These are phyloP conservation scores for Tridacna crocea DNA, from an alignment of 2,888 invertebrate genomes.

Conservation along the genomic window DNA sequence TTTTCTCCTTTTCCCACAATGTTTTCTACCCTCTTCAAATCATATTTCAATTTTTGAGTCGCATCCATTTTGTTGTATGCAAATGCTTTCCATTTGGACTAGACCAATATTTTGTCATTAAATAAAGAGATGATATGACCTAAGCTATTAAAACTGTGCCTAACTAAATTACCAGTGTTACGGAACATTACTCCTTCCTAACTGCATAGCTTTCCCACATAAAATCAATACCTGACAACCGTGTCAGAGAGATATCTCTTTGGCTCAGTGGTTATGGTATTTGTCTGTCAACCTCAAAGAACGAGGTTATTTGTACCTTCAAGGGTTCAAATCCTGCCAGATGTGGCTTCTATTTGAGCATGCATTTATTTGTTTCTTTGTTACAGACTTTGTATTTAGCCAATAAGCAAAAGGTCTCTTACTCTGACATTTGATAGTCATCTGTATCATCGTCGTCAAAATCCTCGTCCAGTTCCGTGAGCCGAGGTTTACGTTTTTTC, in stretches of 20 bases:
- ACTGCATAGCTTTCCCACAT: too few species aligned
- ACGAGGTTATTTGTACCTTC: too few species aligned
- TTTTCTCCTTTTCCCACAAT: conserved; percentile 5
- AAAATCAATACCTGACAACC: too few species aligned
- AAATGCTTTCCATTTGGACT: background rate
- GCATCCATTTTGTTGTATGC: background rate
- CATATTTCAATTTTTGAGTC: background rate
- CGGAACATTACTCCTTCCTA: too few species aligned
- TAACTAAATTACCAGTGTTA: too few species aligned
- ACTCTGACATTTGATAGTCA: conserved; percentile 94
- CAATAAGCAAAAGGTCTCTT: conserved; percentile 52
- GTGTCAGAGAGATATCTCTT: background rate
- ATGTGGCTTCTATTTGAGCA: too few species aligned
- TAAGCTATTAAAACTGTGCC: too few species aligned
- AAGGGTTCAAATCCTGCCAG: too few species aligned
- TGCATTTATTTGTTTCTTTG: too few species aligned
- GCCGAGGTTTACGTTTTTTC: conserved; percentile 62
- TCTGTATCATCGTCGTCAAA: conserved; percentile 92
- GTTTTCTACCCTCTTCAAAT: background rate
- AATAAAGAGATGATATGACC: background rate
- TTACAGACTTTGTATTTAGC: too few species aligned
- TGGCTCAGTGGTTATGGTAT: too few species aligned
- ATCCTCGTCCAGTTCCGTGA: conserved; percentile 83
- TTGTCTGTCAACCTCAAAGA: too few species aligned
- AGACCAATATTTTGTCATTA: background rate